Conservation (phyloP, 2,888 invertebrate genomes). For the Allolobophora icterica region DNA sequence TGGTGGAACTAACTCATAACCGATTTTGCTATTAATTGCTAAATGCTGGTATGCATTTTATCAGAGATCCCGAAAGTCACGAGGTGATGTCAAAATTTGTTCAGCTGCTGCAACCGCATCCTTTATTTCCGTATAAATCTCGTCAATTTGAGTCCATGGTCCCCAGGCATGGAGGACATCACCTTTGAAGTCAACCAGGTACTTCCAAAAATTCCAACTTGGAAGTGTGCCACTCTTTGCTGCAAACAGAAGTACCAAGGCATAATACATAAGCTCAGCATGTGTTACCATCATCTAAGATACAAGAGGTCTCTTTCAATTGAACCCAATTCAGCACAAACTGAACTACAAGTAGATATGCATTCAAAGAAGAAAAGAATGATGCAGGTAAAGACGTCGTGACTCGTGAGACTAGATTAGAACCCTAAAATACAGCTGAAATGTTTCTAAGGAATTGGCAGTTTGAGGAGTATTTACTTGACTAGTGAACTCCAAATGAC, state of each 20-base stretch:
- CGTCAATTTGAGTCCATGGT: slow-evolving; percentile 56
- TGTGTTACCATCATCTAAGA: too few species aligned
- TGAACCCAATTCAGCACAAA: not conserved
- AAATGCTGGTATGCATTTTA: not conserved
- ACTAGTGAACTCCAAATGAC: too few species aligned
- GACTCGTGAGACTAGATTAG: not conserved
- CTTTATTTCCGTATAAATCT: slow-evolving; percentile 38
- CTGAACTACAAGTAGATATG: not conserved
- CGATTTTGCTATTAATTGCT: too few species aligned
- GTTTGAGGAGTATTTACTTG: not conserved
- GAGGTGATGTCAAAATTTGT: not conserved
- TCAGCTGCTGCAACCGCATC: slow-evolving; percentile 38
- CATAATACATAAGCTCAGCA: not conserved
- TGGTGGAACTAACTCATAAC: too few species aligned
- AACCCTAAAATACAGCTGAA: not conserved
- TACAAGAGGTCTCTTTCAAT: not conserved
- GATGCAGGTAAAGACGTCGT: not conserved
- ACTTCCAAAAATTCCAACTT: slow-evolving; percentile 70
- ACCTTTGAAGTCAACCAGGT: slow-evolving; percentile 66
- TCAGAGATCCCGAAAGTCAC: not conserved
- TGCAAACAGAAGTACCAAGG: slow-evolving; percentile 43
- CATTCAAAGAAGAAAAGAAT: not conserved
- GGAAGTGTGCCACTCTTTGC: slow-evolving; percentile 60
- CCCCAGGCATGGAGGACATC: slow-evolving; percentile 66
- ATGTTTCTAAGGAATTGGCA: not conserved